Percentiles rank a stretch among this genome's conserved stretches.
These are phyloP conservation scores for Nephrotoma flavescens DNA, from an alignment of 2,888 invertebrate species.

Conservation along the genomic window DNA sequence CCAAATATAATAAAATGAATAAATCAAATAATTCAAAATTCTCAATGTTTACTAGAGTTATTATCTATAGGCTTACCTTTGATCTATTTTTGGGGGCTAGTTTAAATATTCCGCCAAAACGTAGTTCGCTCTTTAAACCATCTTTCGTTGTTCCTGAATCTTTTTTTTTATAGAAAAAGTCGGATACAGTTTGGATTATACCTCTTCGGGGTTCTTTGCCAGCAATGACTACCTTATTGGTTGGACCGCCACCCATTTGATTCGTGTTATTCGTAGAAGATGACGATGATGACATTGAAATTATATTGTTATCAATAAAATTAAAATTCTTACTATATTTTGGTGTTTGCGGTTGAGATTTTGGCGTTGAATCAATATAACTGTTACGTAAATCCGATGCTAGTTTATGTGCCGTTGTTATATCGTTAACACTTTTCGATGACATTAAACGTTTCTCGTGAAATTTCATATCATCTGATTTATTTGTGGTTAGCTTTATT, in stretches of 20 bases:
- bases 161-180: conserved; percentile 62
- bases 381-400: conserved; percentile 3
- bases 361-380: not conserved
- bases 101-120: conserved; percentile 39
- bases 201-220: conserved; percentile 55
- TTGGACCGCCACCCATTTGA: not conserved
- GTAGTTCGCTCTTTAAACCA: conserved; percentile 46
- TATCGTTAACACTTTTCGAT: conserved; percentile 32
- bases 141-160: conserved; percentile 41
- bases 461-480: conserved; percentile 18
- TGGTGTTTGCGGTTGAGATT: conserved; percentile 1
- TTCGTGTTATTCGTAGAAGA: not conserved
- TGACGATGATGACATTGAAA: not conserved
- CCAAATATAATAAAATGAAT: conserved; percentile 4
- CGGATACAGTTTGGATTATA: conserved; percentile 70
- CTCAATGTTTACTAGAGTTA: not conserved
- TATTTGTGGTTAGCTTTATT: conserved; percentile 10
- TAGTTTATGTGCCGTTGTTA: conserved; percentile 19
- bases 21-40: not conserved
- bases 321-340: not conserved
- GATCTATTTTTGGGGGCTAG: conserved; percentile 45
- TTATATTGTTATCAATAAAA: not conserved
- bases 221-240: not conserved
- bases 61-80: conserved; percentile 35
- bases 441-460: conserved; percentile 29